Conservation (phyloP, 2,797 vertebrate genomes). For the Craterocephalus amniculus region DNA sequence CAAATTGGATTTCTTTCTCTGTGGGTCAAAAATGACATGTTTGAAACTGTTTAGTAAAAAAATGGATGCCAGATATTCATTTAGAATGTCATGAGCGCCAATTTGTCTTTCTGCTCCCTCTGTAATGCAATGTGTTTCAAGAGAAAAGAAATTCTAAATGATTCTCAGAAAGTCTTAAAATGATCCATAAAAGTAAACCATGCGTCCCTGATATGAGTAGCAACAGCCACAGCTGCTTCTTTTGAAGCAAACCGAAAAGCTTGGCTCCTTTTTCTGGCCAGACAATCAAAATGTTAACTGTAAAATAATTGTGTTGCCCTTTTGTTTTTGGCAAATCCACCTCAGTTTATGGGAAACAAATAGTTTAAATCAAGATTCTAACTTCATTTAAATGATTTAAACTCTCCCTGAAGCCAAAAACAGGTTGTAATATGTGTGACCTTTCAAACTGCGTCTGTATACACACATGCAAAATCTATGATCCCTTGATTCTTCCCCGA, state of each 20-base stretch:
- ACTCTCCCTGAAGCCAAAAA: neutral
- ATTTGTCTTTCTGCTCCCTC: neutral
- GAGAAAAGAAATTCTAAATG: neutral
- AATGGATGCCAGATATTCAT: too few relatives aligned
- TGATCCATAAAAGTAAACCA: neutral
- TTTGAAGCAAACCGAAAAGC: neutral
- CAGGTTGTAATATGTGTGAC: neutral
- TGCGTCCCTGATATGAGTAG: neutral
- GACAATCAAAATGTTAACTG: conserved; percentile 10
- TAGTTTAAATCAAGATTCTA: too few relatives aligned
- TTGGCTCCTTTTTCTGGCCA: neutral
- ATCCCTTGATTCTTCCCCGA: neutral
- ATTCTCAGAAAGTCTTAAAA: neutral
- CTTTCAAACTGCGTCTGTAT: neutral
- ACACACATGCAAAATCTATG: neutral
- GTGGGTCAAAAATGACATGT: too few relatives aligned
- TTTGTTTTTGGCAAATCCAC: conserved; percentile 30
- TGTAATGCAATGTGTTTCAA: neutral
- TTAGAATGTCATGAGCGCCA: too few relatives aligned
- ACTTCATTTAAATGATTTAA: neutral
- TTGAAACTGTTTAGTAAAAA: neutral
- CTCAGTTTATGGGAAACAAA: conserved; percentile 3
- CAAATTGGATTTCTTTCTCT: too few relatives aligned
- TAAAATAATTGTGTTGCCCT: neutral
- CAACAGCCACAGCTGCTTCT: neutral